A percentile compares a stretch with the other conserved stretches of the same genome.
Evolutionary conservation across 2,888 invertebrate species (phyloP).

Genomic region (Arctia plantaginis): DNA sequence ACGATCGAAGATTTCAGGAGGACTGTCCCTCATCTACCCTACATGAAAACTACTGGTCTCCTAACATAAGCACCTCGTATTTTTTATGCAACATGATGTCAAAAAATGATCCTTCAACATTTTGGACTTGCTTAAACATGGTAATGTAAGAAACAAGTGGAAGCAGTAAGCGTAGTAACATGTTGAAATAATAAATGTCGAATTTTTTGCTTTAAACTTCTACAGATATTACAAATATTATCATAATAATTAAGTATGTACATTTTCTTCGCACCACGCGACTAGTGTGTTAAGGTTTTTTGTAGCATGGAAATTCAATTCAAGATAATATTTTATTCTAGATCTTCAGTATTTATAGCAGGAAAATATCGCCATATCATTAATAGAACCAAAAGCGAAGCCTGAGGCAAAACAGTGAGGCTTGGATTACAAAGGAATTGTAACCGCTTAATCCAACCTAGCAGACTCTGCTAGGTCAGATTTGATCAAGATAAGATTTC

Average conservation of each 20-base stretch:
- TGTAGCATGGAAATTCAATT: too few relatives aligned
- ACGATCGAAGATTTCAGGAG: conserved; percentile 85
- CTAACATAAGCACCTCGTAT: conserved; percentile 50
- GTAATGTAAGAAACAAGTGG: too few relatives aligned
- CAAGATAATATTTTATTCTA: too few relatives aligned
- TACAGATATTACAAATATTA: not conserved
- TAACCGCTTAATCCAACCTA: not conserved
- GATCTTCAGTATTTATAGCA: too few relatives aligned
- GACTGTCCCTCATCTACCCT: conserved; percentile 84
- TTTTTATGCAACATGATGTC: not conserved
- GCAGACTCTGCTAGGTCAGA: not conserved
- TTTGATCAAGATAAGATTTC: not conserved
- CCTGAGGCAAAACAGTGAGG: too few relatives aligned
- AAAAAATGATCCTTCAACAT: not conserved
- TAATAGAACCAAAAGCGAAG: too few relatives aligned
- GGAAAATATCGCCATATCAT: too few relatives aligned
- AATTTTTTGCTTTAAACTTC: not conserved
- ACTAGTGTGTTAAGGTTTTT: not conserved
- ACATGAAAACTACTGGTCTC: conserved; percentile 78
- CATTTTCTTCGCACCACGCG: not conserved
- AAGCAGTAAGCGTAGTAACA: too few relatives aligned
- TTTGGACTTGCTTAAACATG: not conserved
- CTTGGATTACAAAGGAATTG: too few relatives aligned
- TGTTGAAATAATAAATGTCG: not conserved
- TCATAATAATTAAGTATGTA: too few relatives aligned